Evolutionary conservation across 1,140 invertebrate species (phyloP), one percentile per base, ranked within the genome.

Genomic region (Zaprionus camerounensis): DNA sequence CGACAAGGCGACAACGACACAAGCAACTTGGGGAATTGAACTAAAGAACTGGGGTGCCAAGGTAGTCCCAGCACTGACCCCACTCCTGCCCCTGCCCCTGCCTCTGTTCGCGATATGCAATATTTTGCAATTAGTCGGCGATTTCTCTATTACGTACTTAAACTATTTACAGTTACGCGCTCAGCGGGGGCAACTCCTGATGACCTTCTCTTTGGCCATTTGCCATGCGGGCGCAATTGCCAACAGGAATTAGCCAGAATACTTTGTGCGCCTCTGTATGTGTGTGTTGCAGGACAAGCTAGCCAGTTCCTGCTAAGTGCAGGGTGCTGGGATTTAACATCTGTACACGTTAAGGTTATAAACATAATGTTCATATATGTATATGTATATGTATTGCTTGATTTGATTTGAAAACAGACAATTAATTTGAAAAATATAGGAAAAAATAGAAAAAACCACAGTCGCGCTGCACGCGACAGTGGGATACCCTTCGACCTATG

Each of bases 91-190:
- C 11, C 34, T n/a, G 24, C 24, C 28, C 7, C 28, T 28, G 6
- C 46, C 38, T 41, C 34, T 38, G 28, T 17, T 46, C 41, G 41
- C 46, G 46, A 67, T 24, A 49, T 81, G 28, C 34, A 68, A 79
- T 82, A 80, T 71, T 78, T 87, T 75, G 74, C 84, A 87, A 86
- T 87, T 87, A 87, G 83, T 81, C 38, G 61, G 24, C 73, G 84
- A 83, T 88, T 88, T 84, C 71, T 71, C 51, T 64, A 61, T 83
- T 78, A 75, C 57, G 67, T 72, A 78, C 79, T 83, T 83, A 75
- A 88, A 83, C 84, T 87, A 88, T 87, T 87, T 83, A 88, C 81
- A 71, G 55, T 76, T 84, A 71, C 78, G 71, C 71, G 55, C 84
- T 24, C 83, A 72, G 65, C 74, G 68, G 83, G 84, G 64, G 76